Evolutionary conservation across 2,888 invertebrate species (phyloP).

Genomic region (Protodeltote pygarga): DNA sequence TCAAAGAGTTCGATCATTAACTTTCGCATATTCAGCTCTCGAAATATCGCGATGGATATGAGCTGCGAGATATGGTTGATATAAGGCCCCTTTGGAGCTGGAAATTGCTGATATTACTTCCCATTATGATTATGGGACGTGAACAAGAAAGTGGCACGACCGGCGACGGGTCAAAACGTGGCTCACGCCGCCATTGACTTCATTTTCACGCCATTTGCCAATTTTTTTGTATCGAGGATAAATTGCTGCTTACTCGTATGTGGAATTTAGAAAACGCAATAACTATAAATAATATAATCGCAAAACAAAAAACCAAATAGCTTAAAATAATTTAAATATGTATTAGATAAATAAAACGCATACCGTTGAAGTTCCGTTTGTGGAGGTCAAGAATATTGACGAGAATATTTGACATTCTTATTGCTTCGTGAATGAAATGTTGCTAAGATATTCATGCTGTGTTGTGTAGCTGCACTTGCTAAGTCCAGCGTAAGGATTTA

Average conservation of each 20-base stretch:
- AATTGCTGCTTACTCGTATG: constrained; percentile 7
- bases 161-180: constrained; percentile 64
- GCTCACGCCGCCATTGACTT: constrained; percentile 59
- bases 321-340: constrained; percentile 16
- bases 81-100: constrained; percentile 67
- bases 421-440: too few relatives aligned
- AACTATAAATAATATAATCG: background rate
- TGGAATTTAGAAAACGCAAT: constrained; percentile 1
- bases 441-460: background rate
- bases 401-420: background rate
- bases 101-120: constrained; percentile 78
- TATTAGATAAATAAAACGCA: constrained; percentile 6
- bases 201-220: constrained; percentile 70
- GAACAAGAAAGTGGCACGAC: constrained; percentile 75
- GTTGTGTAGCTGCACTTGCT: constrained; percentile 19
- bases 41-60: constrained; percentile 46
- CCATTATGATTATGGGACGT: constrained; percentile 77
- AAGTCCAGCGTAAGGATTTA: constrained; percentile 66
- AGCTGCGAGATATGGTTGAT: constrained; percentile 70
- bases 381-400: constrained; percentile 5
- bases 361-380: constrained; percentile 21
- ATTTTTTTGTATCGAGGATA: constrained; percentile 50
- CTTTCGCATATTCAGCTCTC: constrained; percentile 61
- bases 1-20: constrained; percentile 62
- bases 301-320: constrained; percentile 3